Evolutionary conservation across 2,797 vertebrate species (phyloP).

Genomic region (Eulemur coronatus): DNA sequence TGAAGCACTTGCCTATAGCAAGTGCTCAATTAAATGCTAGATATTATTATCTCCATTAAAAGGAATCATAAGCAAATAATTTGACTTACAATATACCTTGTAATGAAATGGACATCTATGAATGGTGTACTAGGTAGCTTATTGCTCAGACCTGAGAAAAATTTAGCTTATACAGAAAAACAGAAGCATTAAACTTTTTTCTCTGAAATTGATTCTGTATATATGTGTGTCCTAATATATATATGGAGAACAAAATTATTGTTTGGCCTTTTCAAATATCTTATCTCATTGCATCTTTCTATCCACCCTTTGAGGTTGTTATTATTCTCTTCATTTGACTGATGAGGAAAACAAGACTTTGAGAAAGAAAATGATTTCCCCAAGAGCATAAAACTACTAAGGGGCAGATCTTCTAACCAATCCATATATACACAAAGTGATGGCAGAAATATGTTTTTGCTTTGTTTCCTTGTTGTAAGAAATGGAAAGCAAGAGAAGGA

Average conservation of each 20-base stretch:
- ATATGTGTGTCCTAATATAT: not conserved
- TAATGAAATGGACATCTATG: not conserved
- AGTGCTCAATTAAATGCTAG: not conserved
- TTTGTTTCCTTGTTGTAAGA: not conserved
- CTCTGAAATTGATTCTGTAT: not conserved
- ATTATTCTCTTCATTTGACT: not conserved
- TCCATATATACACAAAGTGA: not conserved
- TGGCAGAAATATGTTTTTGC: not conserved
- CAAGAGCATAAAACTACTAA: not conserved
- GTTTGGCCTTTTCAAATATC: not conserved
- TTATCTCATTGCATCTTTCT: not conserved
- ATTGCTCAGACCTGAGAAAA: not conserved
- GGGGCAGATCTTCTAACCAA: not conserved
- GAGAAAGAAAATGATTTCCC: not conserved
- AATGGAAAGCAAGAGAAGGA: not conserved
- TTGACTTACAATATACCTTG: not conserved
- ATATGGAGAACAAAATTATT: not conserved
- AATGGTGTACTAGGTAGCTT: not conserved
- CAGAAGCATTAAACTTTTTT: not conserved
- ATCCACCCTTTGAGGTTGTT: not conserved
- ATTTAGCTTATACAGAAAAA: not conserved
- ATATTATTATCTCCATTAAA: not conserved
- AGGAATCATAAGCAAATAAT: not conserved
- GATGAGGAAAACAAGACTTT: not conserved
- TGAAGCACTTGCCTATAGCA: not conserved